These are phyloP conservation scores for Rhaphigaster nebulosa DNA, from an alignment of 2,888 invertebrate species.

Conservation along the genomic window DNA sequence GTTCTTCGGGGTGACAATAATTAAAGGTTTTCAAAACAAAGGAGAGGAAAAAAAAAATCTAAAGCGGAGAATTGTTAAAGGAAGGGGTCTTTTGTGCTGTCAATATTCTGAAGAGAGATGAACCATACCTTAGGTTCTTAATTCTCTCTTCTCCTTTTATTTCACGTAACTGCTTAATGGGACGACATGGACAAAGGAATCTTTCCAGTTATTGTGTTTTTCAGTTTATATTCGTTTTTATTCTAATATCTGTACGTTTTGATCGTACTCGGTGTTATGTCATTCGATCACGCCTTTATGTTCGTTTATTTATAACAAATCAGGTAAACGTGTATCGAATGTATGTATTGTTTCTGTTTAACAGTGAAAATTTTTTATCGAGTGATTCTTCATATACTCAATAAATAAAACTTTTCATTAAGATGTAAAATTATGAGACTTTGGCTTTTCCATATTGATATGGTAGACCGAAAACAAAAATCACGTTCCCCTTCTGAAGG, in stretches of 20 bases:
- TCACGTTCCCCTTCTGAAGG: too few species aligned
- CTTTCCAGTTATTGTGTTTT: not conserved
- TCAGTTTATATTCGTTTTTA: not conserved
- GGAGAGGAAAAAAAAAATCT: not conserved
- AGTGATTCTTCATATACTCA: too few species aligned
- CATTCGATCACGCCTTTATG: not conserved
- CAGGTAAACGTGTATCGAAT: too few species aligned
- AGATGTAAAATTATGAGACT: too few species aligned
- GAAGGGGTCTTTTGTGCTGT: conserved; percentile 23
- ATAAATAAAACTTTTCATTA: too few species aligned
- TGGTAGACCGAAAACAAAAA: too few species aligned
- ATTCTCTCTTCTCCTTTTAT: conserved; percentile 7
- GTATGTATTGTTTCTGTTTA: not conserved
- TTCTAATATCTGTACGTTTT: not conserved
- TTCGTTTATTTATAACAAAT: not conserved
- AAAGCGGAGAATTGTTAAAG: conserved; percentile 8
- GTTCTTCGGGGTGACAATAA: conserved; percentile 26
- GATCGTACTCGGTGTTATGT: not conserved
- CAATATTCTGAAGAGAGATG: conserved; percentile 31
- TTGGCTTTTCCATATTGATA: too few species aligned
- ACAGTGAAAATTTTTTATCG: not conserved
- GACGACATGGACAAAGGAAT: not conserved
- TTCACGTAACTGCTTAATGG: conserved; percentile 36
- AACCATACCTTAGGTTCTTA: conserved; percentile 33
- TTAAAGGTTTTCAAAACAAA: conserved; percentile 36